Percentiles rank a stretch among this genome's conserved stretches.
These are phyloP conservation scores for Lepidurus couesii DNA, from an alignment of 1,140 invertebrate species.

Conservation along the genomic window DNA sequence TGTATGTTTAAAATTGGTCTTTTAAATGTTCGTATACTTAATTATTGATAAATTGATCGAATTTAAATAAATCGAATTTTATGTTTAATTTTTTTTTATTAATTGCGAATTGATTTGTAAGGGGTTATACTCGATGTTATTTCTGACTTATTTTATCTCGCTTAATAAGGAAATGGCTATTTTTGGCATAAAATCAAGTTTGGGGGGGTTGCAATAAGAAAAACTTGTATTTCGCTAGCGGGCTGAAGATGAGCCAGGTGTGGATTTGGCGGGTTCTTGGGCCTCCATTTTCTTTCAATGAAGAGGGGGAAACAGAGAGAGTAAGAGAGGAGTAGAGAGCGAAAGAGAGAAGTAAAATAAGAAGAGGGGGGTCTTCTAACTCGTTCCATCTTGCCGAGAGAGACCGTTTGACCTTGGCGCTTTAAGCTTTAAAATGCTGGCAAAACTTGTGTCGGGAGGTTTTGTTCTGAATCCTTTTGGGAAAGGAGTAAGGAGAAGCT, in stretches of 20 bases:
- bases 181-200: too few relatives aligned
- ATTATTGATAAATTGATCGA: too few relatives aligned
- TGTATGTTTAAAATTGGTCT: too few relatives aligned
- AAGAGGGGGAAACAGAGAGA: background rate
- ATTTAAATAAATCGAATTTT: too few relatives aligned
- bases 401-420: background rate
- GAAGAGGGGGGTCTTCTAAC: background rate
- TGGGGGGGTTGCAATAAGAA: background rate
- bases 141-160: too few relatives aligned
- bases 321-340: background rate
- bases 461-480: background rate
- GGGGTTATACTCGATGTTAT: too few relatives aligned
- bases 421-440: background rate
- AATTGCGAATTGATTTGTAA: too few relatives aligned
- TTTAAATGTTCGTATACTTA: too few relatives aligned
- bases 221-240: background rate
- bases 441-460: background rate
- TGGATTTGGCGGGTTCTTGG: constrained; percentile 2
- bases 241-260: constrained; percentile 16
- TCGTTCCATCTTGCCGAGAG: background rate
- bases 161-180: too few relatives aligned
- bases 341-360: background rate
- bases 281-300: background rate
- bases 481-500: too few relatives aligned
- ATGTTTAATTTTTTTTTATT: too few relatives aligned